Conservation (phyloP, 2,888 invertebrate species). For the Erynnis tages region DNA sequence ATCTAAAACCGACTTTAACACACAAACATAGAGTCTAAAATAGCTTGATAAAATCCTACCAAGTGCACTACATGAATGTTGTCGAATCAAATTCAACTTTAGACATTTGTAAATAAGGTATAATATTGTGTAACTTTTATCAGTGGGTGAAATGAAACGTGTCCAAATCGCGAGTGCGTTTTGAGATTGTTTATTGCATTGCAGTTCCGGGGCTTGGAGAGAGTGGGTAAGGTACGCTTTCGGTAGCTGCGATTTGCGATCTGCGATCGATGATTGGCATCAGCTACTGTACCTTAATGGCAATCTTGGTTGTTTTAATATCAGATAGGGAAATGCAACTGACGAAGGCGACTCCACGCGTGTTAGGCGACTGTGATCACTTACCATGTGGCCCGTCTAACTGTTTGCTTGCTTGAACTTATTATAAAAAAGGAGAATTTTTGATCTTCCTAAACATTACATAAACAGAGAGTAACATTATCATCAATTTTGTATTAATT, state of each 20-base stretch:
- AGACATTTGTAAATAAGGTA: not conserved
- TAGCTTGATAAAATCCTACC: not conserved
- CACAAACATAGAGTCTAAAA: not conserved
- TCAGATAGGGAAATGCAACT: too few relatives aligned
- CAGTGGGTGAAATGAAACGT: slow-evolving; percentile 23
- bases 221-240: slow-evolving; percentile 18
- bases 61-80: not conserved
- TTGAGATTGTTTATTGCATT: slow-evolving; percentile 26
- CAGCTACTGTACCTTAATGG: too few relatives aligned
- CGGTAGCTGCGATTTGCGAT: not conserved
- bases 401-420: too few relatives aligned
- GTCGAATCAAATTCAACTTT: slow-evolving; percentile 8
- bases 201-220: slow-evolving; percentile 21
- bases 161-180: slow-evolving; percentile 25
- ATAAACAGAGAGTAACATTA: too few relatives aligned
- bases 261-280: too few relatives aligned
- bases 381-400: too few relatives aligned
- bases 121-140: slow-evolving; percentile 1
- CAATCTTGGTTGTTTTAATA: too few relatives aligned
- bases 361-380: too few relatives aligned
- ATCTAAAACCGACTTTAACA: slow-evolving; percentile 8
- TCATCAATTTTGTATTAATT: too few relatives aligned
- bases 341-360: too few relatives aligned
- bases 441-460: too few relatives aligned
- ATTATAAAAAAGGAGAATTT: too few relatives aligned